These are phyloP conservation scores for Daktulosphaira vitifoliae DNA, from an alignment of 1,140 invertebrate species.

Conservation along the genomic window DNA sequence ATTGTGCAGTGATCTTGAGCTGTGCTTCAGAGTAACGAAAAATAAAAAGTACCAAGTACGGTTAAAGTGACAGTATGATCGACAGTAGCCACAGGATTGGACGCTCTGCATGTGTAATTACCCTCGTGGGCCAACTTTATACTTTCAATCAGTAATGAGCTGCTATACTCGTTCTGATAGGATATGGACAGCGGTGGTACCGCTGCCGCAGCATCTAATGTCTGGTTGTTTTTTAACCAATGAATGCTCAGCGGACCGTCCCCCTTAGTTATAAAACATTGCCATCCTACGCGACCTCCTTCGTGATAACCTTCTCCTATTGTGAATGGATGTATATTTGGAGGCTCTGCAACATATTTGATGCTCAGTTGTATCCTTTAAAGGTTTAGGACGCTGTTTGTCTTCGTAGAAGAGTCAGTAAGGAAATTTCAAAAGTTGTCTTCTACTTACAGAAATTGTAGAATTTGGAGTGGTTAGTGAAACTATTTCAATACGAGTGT, in stretches of 20 bases:
- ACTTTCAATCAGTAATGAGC: constrained; percentile 47
- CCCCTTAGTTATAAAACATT: constrained; percentile 56
- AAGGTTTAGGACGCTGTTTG: constrained; percentile 37
- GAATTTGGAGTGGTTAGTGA: no score
- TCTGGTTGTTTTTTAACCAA: constrained; percentile 61
- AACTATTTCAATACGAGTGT: no score
- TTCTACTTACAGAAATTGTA: no score
- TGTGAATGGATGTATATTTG: constrained; percentile 54
- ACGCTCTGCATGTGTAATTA: constrained; percentile 64
- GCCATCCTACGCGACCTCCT: constrained; percentile 54
- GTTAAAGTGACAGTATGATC: constrained; percentile 36
- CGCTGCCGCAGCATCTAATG: constrained; percentile 35
- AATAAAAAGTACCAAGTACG: constrained; percentile 37
- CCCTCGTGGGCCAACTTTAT: constrained; percentile 53
- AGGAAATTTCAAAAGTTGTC: background rate
- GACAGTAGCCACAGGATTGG: constrained; percentile 50
- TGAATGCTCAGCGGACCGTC: constrained; percentile 58
- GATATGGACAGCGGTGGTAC: constrained; percentile 7
- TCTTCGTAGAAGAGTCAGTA: background rate
- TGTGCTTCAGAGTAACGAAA: no score
- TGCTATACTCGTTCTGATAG: constrained; percentile 41
- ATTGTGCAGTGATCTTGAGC: no score
- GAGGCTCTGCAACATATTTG: constrained; percentile 47
- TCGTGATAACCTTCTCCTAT: constrained; percentile 54
- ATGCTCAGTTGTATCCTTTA: constrained; percentile 55